Conservation (phyloP, 37 sponge, comb jelly and placozoan genomes). For the Aplysina aerophoba region DNA sequence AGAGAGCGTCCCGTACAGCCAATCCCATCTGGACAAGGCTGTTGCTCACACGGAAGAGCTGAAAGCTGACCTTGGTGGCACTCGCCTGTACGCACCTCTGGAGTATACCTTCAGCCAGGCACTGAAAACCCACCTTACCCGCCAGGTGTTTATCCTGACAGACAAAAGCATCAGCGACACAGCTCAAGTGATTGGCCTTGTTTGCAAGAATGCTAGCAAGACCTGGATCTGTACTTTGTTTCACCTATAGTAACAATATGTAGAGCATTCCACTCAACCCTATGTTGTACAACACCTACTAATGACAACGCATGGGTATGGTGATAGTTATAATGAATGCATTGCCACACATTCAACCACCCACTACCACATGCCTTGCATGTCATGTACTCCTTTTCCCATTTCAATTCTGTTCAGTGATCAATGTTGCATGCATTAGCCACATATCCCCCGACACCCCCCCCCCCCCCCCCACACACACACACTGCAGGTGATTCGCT, state of each 20-base stretch:
- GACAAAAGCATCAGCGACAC: slow-evolving; percentile 80
- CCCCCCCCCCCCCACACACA: too few species aligned
- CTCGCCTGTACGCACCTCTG: slow-evolving; percentile 68
- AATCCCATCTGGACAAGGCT: slow-evolving; percentile 65
- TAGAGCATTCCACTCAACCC: too few species aligned
- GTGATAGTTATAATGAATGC: too few species aligned
- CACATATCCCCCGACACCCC: too few species aligned
- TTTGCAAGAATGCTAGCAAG: slow-evolving; percentile 42
- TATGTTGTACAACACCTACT: too few species aligned
- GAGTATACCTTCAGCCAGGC: slow-evolving; percentile 55
- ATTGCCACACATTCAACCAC: too few species aligned
- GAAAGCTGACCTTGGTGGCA: slow-evolving; percentile 76
- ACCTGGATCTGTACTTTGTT: background rate
- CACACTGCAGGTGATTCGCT: slow-evolving; percentile 34
- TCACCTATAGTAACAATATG: too few species aligned
- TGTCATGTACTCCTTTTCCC: too few species aligned
- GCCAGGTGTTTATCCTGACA: slow-evolving; percentile 81
- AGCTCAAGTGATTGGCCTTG: slow-evolving; percentile 45
- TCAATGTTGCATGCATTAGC: too few species aligned
- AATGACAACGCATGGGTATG: too few species aligned
- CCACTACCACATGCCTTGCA: too few species aligned
- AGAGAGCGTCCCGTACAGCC: slow-evolving; percentile 61
- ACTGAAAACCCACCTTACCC: slow-evolving; percentile 45
- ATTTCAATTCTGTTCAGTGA: too few species aligned
- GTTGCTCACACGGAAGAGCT: slow-evolving; percentile 48